Evolutionary conservation across 2,888 invertebrate genomes (phyloP), one percentile per base, ranked within the genome.

Genomic region (Steromphala cineraria): DNA sequence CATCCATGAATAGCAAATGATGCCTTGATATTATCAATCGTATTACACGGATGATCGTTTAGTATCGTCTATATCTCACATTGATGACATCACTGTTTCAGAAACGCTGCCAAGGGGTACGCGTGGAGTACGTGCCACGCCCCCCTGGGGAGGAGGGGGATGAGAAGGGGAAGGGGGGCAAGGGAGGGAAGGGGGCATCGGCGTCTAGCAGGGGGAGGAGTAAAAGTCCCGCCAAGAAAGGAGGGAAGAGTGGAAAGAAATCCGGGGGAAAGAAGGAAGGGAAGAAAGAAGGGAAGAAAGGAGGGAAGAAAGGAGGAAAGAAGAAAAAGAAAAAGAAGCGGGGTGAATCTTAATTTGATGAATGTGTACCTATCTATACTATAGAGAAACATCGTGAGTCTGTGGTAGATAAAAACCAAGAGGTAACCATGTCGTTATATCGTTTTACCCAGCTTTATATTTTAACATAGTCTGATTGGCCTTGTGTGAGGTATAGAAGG

Each of bases 31-130:
- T n/a, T n/a, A 3, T 36, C 36, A 28, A 5, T 3, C 13, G 28
- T n/a, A 71, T 13, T 28, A 5, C 1, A n/a, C n/a, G 19, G n/a
- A 21, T 40, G 52, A 52, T 40, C 13, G 1, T 52, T 36, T 7
- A 71, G 1, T 13, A 13, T 46, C 36, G 1, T 4, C 46, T 36
- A 5, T 36, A 36, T 13, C 46, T 46, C 46, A 53, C 19, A n/a
- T n/a, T 53, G 13, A 19, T 74, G 36, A 19, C 31, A 24, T 77
- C 36, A 36, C 46, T 46, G 46, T 84, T 78, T 10, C 86, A 92
- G 92, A 84, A 84, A 81, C 87, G 86, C n/a, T 92, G 92, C 78
- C 91, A 91, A 85, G 92, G 92, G 2, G 87, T 89, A 67, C 85
- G 90, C 75, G 91, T 92, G 13, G 92, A 92, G 80, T 91, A 89